Base-by-base conservation (phyloP, 2,797 vertebrate species). In the Lagorchestes hirsutus region DNA sequence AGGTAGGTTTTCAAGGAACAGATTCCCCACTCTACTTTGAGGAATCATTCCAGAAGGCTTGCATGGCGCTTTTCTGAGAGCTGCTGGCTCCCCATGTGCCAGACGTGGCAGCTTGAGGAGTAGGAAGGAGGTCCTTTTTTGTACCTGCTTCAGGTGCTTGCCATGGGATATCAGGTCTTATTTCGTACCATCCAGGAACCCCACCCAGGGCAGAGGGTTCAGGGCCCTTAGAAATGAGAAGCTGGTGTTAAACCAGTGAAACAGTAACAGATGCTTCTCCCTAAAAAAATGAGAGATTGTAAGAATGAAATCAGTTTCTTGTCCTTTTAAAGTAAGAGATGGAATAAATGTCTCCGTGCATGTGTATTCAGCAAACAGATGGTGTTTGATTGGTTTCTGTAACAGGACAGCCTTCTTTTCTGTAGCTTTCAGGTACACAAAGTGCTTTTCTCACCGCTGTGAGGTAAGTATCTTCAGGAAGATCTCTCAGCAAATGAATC, bases 1-100 rank as follows among this genome's bases (percentile, higher is more conserved):
- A 99, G 99, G 99, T 99, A 98, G 92, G 97, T 55, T 55, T 94
- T 87, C 0, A 13, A 74, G 11, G 93, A 90, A 31, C 82, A 40
- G 1, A n/a, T 9, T 9, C 22, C 90, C 55, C 91, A 28, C 34
- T 27, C 18, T 12, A 14, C 0, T 28, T 31, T 11, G 3, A 14
- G 31, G 67, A 62, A 34, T 50, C 62, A 34, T 24, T 4, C 0
- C 22, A 40, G 22, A 9, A 50, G 11, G 0, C 0, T 10, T 94
- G 54, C 34, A 52, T 94, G 14, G 29, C 0, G 3, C 90, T 94
- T 56, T 22, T 62, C 46, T 54, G 24, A 93, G 67, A 28, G 29
- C 58, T 54, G 50, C 92, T 29, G 93, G 93, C 74, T 92, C 56
- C 28, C 96, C 46, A 9, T 22, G 52, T 50, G 55, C 91, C 93